Evolutionary conservation across 2,888 invertebrate species (phyloP), one percentile per base, ranked within the genome.

Genomic region (Gari tellinella): DNA sequence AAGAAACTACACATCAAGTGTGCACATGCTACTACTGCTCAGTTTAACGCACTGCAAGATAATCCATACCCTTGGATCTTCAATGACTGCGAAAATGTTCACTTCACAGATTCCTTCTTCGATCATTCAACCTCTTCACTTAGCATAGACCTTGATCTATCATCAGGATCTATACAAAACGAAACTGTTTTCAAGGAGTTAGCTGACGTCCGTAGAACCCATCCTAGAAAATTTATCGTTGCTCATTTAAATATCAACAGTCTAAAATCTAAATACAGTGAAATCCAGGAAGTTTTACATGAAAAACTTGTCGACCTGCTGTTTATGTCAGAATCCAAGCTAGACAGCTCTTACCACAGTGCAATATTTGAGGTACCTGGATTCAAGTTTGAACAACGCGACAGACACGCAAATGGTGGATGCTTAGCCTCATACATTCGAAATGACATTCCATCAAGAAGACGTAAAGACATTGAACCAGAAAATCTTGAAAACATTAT

Each of bases 91-190:
- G 25, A 53, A 15, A 48, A 25, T 37, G 46, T 65, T 26, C 60
- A 61, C 15, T 60, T 70, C 38, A 53, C 53, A 5, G 64, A 70
- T 23, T 57, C 52, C 1, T 64, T 48, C 40, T 65, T 65, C 41
- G 26, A 49, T 19, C 5, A 31, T 8, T 55, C 40, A 2, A 37
- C 19, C 26, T 45, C 52, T n/a, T 0, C 31, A 12, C 21, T n/a
- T n/a, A n/a, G 17, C 15, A n/a, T 15, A 49, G 23, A 23, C 15
- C n/a, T 8, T 21, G 23, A 19, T 19, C 21, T 23, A 23, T 15
- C 23, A 21, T 23, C 21, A 8, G 23, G 23, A 26, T 21, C 41
- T 15, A 37, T 26, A n/a, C 23, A 14, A 14, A 38, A 31, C n/a
- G 19, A 26, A n/a, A 37, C 7, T 12, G 17, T 17, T 19, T 19